Base-by-base conservation (phyloP, 2,113 vertebrate species). In the Sardina pilchardus region DNA sequence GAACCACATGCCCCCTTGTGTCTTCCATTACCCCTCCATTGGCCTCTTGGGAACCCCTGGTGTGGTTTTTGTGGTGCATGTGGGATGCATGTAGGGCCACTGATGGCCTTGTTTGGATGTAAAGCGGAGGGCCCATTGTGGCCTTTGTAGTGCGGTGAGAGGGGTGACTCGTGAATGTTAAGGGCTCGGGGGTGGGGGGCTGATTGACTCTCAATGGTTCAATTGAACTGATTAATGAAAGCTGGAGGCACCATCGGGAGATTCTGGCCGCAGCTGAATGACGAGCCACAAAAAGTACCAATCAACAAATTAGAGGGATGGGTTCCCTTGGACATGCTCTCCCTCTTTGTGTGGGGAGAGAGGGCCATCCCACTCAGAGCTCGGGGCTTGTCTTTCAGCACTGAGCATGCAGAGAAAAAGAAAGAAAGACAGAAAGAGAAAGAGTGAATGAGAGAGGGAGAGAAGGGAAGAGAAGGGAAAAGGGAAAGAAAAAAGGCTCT, bases 141-240 rank as follows among this genome's bases (percentile, higher is more conserved):
- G 86, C 19, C 67, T 67, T 83, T 85, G 86, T 85, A 83, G 71
- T 85, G 88, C 84, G 30, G 75, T 48, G 75, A 86, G 71, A 83
- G 59, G 89, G 30, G 88, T 59, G 21, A 59, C 53, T 24, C 21
- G 53, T 24, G 21, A 24, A 24, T 21, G 53, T 59, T 59, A 59
- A 24, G 53, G 19, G 1, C 19, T 21, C 4, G 86, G 83, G 59
- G 53, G 0, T 17, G 80, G 88, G 85, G 87, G 86, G 83, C 84
- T 88, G 34, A 86, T 82, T 85, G 84, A 86, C 86, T 85, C 71
- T 88, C 82, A 90, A 85, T 84, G 75, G 88, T 84, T 88, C 75
- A 80, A 42, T 87, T 88, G 30, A 59, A 87, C 91, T 86, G 85
- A 92, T 92, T 90, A 92, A 90, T 82, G 10, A 87, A 53, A 34